Evolutionary conservation across 2,797 vertebrate species (phyloP).

Genomic region (Tiaroga cobitis): DNA sequence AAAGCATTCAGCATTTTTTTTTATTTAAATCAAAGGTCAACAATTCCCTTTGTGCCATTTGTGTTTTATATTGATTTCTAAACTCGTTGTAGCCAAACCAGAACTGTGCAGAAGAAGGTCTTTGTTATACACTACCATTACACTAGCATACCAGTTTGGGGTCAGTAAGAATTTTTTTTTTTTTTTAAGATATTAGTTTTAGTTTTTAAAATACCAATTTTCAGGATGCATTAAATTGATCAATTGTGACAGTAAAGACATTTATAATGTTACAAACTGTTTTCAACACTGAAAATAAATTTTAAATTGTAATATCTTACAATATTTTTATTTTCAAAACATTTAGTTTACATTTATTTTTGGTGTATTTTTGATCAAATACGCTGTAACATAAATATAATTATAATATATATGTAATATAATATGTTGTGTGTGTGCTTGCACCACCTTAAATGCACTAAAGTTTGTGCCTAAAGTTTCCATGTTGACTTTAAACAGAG

Average conservation of each 20-base stretch:
- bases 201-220: too few species aligned
- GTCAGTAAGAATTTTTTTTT: too few species aligned
- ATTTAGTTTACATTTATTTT: not conserved
- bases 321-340: not conserved
- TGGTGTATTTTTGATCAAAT: not conserved
- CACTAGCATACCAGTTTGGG: not conserved
- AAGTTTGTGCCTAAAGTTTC: too few species aligned
- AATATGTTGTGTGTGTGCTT: too few species aligned
- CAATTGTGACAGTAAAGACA: not conserved
- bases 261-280: not conserved
- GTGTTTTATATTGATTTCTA: conserved; percentile 8
- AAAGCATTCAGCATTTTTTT: conserved; percentile 6
- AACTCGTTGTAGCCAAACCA: not conserved
- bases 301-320: not conserved
- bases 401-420: too few species aligned
- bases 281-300: not conserved
- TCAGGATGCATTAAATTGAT: not conserved
- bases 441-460: too few species aligned
- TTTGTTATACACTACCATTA: not conserved
- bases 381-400: too few species aligned
- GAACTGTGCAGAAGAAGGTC: not conserved
- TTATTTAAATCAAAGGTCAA: not conserved
- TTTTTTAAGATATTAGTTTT: not conserved
- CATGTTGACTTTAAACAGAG: not conserved
- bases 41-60: not conserved